These are phyloP conservation scores for Cottoperca gobio DNA, from an alignment of 2,797 vertebrate species.

Conservation along the genomic window DNA sequence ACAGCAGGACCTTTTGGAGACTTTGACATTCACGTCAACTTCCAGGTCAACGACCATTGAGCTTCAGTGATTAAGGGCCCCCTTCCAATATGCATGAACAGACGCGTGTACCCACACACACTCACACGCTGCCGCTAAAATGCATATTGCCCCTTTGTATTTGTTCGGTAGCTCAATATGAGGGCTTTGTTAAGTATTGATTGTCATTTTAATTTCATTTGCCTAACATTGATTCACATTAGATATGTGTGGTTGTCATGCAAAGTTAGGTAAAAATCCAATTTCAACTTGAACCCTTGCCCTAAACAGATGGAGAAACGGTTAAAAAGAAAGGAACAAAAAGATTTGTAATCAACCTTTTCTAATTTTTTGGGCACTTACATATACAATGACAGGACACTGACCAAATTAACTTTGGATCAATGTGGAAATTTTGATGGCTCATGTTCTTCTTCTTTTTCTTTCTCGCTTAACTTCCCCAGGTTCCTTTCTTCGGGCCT, in stretches of 20 bases:
- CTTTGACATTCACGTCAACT: constrained; percentile 82
- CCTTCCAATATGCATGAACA: constrained; percentile 77
- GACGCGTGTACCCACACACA: constrained; percentile 74
- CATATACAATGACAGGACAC: background rate
- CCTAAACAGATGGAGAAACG: constrained; percentile 78
- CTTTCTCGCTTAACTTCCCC: constrained; percentile 38
- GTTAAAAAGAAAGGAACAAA: constrained; percentile 40
- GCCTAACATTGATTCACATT: constrained; percentile 79
- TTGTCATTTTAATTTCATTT: constrained; percentile 86
- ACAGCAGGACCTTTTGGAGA: constrained; percentile 77
- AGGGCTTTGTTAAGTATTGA: constrained; percentile 84
- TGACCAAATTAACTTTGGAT: constrained; percentile 17
- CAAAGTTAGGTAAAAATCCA: constrained; percentile 76
- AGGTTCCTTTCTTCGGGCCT: constrained; percentile 98
- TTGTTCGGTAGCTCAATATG: constrained; percentile 86
- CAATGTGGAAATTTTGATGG: background rate
- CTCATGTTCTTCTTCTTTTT: background rate
- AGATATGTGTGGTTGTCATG: constrained; percentile 81
- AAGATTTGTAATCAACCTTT: constrained; percentile 43
- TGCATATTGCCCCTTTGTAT: constrained; percentile 85
- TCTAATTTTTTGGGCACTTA: background rate
- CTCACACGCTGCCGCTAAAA: constrained; percentile 64
- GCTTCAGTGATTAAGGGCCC: constrained; percentile 80
- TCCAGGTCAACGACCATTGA: constrained; percentile 84
- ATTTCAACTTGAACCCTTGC: constrained; percentile 72